Conservation (phyloP, 1,140 invertebrate genomes). For the Whitmania pigra region DNA sequence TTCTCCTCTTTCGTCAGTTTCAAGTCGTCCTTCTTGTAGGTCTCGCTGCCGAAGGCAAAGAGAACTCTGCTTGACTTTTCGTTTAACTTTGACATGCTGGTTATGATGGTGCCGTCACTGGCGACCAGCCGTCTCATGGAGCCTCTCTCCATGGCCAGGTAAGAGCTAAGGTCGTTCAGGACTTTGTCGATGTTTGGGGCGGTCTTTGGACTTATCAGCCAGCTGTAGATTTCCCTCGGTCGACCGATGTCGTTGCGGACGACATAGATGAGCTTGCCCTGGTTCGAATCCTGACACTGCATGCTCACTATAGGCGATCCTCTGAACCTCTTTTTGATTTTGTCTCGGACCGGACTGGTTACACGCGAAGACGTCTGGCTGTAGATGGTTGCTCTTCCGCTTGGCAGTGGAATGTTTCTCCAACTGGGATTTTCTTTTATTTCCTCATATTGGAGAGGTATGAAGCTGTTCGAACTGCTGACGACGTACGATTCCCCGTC, state of each 20-base stretch:
- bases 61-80: not conserved
- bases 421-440: not conserved
- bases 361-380: no score
- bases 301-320: no score
- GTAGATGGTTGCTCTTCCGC: not conserved
- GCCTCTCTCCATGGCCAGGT: not conserved
- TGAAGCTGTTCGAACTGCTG: not conserved
- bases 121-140: not conserved
- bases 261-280: not conserved
- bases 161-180: not conserved
- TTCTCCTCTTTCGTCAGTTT: not conserved
- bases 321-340: no score
- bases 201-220: not conserved
- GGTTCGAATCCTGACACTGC: no score
- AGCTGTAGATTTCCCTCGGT: not conserved
- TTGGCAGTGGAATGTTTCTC: not conserved
- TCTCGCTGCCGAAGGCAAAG: not conserved
- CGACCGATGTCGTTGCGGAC: not conserved
- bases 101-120: not conserved
- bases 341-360: no score
- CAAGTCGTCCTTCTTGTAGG: not conserved
- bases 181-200: not conserved
- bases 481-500: not conserved
- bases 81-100: not conserved
- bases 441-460: not conserved